Evolutionary conservation across 2,888 invertebrate genomes (phyloP).

Genomic region (Strigamia crassipes): DNA sequence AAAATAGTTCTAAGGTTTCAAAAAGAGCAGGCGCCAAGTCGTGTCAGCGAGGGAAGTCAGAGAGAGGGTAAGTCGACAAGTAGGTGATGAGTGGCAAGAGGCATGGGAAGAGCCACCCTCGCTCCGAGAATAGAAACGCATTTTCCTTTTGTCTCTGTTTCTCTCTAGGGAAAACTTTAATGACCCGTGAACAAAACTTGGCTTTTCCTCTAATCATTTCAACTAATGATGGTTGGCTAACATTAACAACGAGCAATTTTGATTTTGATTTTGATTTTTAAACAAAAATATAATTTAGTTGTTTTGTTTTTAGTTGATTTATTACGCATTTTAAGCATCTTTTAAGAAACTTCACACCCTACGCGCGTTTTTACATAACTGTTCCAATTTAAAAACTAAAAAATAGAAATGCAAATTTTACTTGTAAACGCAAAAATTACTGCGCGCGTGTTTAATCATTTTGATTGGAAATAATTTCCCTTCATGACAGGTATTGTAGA

Average conservation of each 20-base stretch:
- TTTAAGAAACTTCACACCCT: too few species aligned
- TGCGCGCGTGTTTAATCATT: neutral
- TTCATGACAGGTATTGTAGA: conserved; percentile 8
- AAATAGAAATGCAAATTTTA: neutral
- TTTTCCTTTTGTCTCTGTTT: neutral
- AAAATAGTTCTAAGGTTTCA: conserved; percentile 23
- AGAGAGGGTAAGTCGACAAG: conserved; percentile 29
- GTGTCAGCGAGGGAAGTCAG: conserved; percentile 22
- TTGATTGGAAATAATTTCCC: neutral
- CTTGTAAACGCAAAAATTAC: neutral
- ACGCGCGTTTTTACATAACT: too few species aligned
- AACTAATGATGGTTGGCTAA: neutral
- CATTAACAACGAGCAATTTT: too few species aligned
- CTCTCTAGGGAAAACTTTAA: conserved; percentile 24
- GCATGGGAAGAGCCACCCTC: conserved; percentile 17
- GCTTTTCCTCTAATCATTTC: neutral
- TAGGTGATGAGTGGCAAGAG: conserved; percentile 25
- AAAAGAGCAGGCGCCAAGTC: conserved; percentile 33
- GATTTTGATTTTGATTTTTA: too few species aligned
- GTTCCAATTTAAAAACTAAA: too few species aligned
- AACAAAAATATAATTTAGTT: too few species aligned
- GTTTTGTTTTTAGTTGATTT: too few species aligned
- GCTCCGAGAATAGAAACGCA: conserved; percentile 3
- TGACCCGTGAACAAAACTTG: neutral
- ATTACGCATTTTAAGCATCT: too few species aligned